phyloP scores from a whole-genome alignment of 2,888 invertebrate genomes.

The Dasypolia templi region DNA sequence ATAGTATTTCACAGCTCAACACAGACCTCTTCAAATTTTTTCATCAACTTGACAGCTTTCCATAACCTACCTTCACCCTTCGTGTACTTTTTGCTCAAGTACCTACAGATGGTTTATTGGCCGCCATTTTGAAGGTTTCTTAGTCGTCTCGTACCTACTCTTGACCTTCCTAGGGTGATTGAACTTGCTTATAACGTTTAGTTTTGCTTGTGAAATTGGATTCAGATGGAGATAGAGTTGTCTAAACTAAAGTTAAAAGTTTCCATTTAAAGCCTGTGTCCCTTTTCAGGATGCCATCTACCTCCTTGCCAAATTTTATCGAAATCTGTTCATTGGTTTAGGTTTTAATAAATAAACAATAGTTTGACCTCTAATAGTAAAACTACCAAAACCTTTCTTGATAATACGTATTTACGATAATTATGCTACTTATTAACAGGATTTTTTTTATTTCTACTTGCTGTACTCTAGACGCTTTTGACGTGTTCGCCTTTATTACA shows the following conservation, averaged over 20 bases:
- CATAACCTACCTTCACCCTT: background rate
- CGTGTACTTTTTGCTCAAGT: background rate
- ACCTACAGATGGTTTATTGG: background rate
- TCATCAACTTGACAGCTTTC: background rate
- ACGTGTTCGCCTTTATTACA: too few relatives aligned
- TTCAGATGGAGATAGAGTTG: background rate
- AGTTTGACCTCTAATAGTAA: too few relatives aligned
- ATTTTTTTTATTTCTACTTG: too few relatives aligned
- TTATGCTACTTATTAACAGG: too few relatives aligned
- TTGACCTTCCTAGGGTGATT: background rate
- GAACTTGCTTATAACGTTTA: constrained; percentile 8
- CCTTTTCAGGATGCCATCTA: too few relatives aligned
- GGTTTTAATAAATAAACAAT: too few relatives aligned
- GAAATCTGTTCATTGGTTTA: too few relatives aligned
- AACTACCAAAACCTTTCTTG: too few relatives aligned
- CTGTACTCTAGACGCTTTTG: too few relatives aligned
- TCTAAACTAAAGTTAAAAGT: background rate
- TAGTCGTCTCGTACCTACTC: background rate
- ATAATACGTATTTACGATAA: too few relatives aligned
- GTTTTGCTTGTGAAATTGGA: background rate
- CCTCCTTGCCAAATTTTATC: too few relatives aligned
- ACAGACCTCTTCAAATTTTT: background rate
- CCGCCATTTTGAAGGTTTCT: constrained; percentile 13
- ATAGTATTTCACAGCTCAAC: background rate
- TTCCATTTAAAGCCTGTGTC: background rate